Base-by-base conservation (phyloP, 2,888 invertebrate species). In the Phoronis australis region DNA sequence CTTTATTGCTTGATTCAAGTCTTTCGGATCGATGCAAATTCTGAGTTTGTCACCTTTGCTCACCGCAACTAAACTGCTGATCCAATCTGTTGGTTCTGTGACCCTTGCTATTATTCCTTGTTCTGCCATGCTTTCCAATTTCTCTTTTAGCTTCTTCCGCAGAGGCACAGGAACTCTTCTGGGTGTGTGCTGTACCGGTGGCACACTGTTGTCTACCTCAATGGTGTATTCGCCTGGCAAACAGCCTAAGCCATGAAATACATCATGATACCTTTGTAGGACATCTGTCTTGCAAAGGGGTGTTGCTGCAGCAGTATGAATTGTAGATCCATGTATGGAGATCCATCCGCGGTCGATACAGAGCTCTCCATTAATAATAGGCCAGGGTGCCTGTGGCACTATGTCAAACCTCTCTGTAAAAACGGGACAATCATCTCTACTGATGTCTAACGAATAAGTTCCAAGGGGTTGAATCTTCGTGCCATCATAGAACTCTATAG, bases 21-120 rank as follows among this genome's bases (percentile, higher is more conserved):
- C 47, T 23, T 45, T 48, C 22, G 59, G 58, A 37, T 62, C 59
- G 18, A 59, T 41, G 45, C 55, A 61, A 4, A 59, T 42, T 37
- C 59, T 45, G 4, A 59, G 35, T 20, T 51, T 54, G 18, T 44
- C 41, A 18, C 50, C 48, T 42, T 59, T 59, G 9, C 39, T 37
- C 20, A 49, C 51, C 3, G 48, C 39, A 2, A 56, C 62, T 22
- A 51, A 24, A 31, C 55, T 51, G 26, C 42, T 60, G 9, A 62
- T 50, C 56, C 57, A 60, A 15, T 42, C 47, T 12, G 47, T 48
- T 20, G 42, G 43, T 15, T 52, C 15, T 3, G 37, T 37, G 2
- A 48, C 47, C 24, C n/a, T 35, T 12, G 27, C 18, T 21, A 37
- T 35, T 1, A 43, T 35, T 27, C 20, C 37, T 2, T 27, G 42